Evolutionary conservation across 1,140 invertebrate genomes (phyloP), one percentile per base, ranked within the genome.

Genomic region (Rhyzopertha dominica): DNA sequence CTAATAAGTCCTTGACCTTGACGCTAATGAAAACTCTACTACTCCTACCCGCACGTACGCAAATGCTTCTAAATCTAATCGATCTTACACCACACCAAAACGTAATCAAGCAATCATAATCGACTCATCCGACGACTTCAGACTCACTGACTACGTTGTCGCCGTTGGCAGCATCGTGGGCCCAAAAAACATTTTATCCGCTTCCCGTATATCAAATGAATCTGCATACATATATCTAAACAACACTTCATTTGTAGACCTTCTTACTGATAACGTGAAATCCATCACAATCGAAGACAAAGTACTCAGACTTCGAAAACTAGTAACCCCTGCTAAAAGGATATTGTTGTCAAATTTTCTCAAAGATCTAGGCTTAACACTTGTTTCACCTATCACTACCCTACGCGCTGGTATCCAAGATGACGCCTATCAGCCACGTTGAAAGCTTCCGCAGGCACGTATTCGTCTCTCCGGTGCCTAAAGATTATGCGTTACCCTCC

Each of bases 131-230:
- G 32, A 44, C 13, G 28, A 44, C 17, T 20, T 28, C 4, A 19
- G 25, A 38, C 24, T 29, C 16, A 26, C 18, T 17, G 43, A 44
- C 14, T 44, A 44, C 14, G 28, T 44, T 2, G 17, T 25, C n/a
- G 43, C 32, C 8, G 23, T 38, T 4, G 43, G 43, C 5, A 26
- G 14, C 12, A 22, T 44, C 10, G 24, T 36, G 18, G 43, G 23
- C 2, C 32, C 43, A 5, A 44, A 38, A 44, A 44, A 44, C 9
- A 31, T 44, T 38, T 5, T 26, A 12, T 44, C 29, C 26, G 32
- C 43, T 7, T 36, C 43, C 26, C 18, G 32, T 28, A 38, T 44
- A n/a, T 44, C 43, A 4, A 44, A 32, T 20, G 92, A 74, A 36
- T 81, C 76, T 13, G 17, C 17, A 30, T 30, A 16, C 29, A 30